phyloP scores from a whole-genome alignment of 2,113 vertebrate species.

The Clinocottus analis region DNA sequence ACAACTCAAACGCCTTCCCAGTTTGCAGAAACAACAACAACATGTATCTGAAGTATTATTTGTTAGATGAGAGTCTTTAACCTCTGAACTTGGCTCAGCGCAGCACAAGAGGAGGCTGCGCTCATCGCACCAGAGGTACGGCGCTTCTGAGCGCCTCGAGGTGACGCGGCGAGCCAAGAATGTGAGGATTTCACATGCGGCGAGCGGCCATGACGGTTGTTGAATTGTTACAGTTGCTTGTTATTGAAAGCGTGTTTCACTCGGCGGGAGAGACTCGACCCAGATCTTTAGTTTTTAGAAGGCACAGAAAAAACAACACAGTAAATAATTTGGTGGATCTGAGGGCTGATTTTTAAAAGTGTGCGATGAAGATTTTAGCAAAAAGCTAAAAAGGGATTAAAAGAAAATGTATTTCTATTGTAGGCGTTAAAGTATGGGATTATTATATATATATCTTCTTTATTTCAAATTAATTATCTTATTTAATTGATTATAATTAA shows the following conservation, averaged over 20 bases:
- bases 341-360: constrained; percentile 61
- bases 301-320: constrained; percentile 61
- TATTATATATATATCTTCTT: too few relatives aligned
- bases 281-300: constrained; percentile 49
- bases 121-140: constrained; percentile 61
- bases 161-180: constrained; percentile 68
- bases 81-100: constrained; percentile 59
- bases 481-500: too few relatives aligned
- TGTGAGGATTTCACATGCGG: constrained; percentile 80
- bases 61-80: constrained; percentile 64
- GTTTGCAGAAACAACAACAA: constrained; percentile 31
- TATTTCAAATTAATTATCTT: too few relatives aligned
- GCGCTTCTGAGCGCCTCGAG: constrained; percentile 63
- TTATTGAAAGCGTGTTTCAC: constrained; percentile 81
- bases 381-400: too few relatives aligned
- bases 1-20: constrained; percentile 58
- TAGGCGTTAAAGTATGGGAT: too few relatives aligned
- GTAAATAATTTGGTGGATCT: constrained; percentile 67
- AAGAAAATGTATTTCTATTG: too few relatives aligned
- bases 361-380: too few relatives aligned
- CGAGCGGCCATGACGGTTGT: constrained; percentile 73
- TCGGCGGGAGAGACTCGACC: constrained; percentile 57
- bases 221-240: constrained; percentile 67
- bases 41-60: constrained; percentile 54
- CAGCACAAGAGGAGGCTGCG: constrained; percentile 36